These are phyloP conservation scores for Eciton burchellii DNA, from an alignment of 1,140 invertebrate genomes.

Conservation along the genomic window DNA sequence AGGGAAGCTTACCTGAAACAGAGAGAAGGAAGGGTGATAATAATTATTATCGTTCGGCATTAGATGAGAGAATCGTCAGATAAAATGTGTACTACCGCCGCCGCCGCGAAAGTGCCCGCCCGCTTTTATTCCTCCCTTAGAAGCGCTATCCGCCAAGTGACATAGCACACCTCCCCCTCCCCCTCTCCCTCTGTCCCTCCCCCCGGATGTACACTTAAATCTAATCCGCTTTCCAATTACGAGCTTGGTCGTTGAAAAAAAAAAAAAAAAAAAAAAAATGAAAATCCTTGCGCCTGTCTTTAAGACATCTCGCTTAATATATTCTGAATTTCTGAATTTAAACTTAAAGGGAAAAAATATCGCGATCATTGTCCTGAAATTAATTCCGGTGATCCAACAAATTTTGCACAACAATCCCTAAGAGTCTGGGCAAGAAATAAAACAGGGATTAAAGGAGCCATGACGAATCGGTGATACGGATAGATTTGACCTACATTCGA, in stretches of 20 bases:
- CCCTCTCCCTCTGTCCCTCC: too few relatives aligned
- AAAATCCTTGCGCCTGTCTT: not conserved
- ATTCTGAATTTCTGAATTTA: not conserved
- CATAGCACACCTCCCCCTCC: too few relatives aligned
- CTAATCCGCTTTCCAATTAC: not conserved
- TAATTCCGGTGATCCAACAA: slow-evolving; percentile 13
- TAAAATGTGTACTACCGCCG: slow-evolving; percentile 23
- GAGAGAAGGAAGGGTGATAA: slow-evolving; percentile 39
- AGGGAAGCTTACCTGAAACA: slow-evolving; percentile 65
- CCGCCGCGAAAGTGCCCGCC: not conserved
- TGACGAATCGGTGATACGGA: not conserved
- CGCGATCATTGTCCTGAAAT: not conserved
- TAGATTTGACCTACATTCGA: slow-evolving; percentile 13
- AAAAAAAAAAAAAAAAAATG: too few relatives aligned
- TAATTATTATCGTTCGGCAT: slow-evolving; percentile 48
- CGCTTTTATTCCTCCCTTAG: not conserved
- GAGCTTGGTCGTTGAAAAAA: not conserved
- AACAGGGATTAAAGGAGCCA: not conserved
- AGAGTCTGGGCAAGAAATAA: not conserved
- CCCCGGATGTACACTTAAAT: not conserved
- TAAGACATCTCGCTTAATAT: not conserved
- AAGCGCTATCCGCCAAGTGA: not conserved
- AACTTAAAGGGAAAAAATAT: slow-evolving; percentile 13
- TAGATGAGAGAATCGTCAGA: slow-evolving; percentile 43
- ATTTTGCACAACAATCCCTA: not conserved